Base-by-base conservation (phyloP, 2,888 invertebrate genomes). In the Lysandra coridon region DNA sequence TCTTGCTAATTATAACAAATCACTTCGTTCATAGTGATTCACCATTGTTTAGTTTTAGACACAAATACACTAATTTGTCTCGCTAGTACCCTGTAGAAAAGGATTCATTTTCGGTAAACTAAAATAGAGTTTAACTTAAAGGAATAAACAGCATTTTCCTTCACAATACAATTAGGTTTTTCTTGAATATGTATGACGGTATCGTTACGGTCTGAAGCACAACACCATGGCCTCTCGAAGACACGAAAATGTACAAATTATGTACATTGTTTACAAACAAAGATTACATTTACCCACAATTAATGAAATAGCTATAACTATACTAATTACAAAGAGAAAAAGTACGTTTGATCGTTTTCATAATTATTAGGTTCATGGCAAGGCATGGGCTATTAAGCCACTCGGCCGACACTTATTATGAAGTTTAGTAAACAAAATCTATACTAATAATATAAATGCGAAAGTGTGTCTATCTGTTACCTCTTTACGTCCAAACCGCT, bases 211-310 rank as follows among this genome's bases (percentile, higher is more conserved):
- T 76, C 53, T 53, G 76, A 53, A 57, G 76, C 76, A 76, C 76
- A 53, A 57, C 53, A 76, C 76, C 76, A 53, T 76, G 76, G 76
- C 76, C 76, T 76, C 76, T 53, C 4, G 76, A 57, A 76, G 75
- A 49, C 75, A 76, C 76, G 53, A 76, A 76, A 53, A 76, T 76
- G 17, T 33, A 17, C 49, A 74, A 23, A 74, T 44, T 74, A 74
- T 74, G 44, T 44, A 7, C 7, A 74, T 44, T 44, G 44, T 74
- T 44, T 10, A n/a, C 3, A 44, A 33, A 7, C n/a, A 23, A 69
- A 37, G 69, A 69, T 69, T 69, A 69, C 1, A 33, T 69, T 12
- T 33, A 33, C 7, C 30, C 53, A 53, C 12, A 53, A 14, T 53
- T 12, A 53, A 53, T 53, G 14, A 14, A 53, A 14, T 53, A 14